These are phyloP conservation scores for Microchrysa polita DNA, from an alignment of 2,888 invertebrate genomes.

Conservation along the genomic window DNA sequence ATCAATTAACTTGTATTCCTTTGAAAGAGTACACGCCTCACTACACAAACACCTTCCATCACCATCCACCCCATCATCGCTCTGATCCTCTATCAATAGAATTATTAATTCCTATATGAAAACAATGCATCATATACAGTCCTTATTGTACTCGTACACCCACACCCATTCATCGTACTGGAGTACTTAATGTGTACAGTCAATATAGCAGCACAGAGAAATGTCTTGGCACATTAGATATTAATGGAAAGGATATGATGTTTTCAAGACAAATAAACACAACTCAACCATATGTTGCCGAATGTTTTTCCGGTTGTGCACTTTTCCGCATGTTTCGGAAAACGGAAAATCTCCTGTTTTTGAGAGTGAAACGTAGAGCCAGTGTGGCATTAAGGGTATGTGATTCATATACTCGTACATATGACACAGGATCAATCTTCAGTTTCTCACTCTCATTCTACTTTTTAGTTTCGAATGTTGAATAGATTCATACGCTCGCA, in stretches of 20 bases:
- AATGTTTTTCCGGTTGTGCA: slow-evolving; percentile 14
- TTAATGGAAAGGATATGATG: slow-evolving; percentile 38
- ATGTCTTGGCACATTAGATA: slow-evolving; percentile 25
- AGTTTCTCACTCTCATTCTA: too few relatives aligned
- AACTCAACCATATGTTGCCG: slow-evolving; percentile 32
- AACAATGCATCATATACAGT: slow-evolving; percentile 25
- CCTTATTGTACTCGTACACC: slow-evolving; percentile 15
- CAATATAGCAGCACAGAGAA: too few relatives aligned
- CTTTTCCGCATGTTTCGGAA: not conserved
- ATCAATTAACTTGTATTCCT: too few relatives aligned
- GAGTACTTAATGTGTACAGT: too few relatives aligned
- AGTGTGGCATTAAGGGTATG: too few relatives aligned
- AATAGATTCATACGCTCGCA: not conserved
- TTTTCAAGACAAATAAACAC: slow-evolving; percentile 41
- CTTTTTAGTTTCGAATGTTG: not conserved
- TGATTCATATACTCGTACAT: too few relatives aligned
- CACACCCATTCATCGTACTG: too few relatives aligned
- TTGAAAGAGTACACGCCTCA: too few relatives aligned
- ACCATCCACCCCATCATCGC: too few relatives aligned
- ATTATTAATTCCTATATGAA: not conserved
- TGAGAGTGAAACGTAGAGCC: not conserved
- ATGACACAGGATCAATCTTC: too few relatives aligned
- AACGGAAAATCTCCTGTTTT: not conserved
- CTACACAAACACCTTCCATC: too few relatives aligned
- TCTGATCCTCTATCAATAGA: too few relatives aligned